Base-by-base conservation (phyloP, 2,797 vertebrate genomes). In the Neomorphus geoffroyi region DNA sequence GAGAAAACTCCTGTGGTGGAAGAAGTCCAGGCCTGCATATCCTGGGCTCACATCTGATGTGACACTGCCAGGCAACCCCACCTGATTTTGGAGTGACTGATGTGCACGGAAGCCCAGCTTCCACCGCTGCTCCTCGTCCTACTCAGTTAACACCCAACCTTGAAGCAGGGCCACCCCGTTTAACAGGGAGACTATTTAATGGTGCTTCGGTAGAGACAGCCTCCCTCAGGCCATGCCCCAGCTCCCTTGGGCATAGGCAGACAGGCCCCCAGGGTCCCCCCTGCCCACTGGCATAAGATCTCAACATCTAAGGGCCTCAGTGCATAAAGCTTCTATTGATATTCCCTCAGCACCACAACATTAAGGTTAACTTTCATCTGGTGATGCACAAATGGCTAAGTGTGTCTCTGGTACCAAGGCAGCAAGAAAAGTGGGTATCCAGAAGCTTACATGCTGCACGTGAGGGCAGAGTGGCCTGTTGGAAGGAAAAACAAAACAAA, bases 51-150 rank as follows among this genome's bases (percentile, higher is more conserved):
- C 1, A 0, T 3, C 51, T n/a, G 71, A 16, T 35, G 4, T 7
- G 18, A n/a, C n/a, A 15, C 8, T 0, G 0, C 24, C 41, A 67
- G 11, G 9, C 0, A 0, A 9, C 27, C 32, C 15, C 33, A 27
- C 6, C 32, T 2, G 1, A 46, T 8, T 78, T 35, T 3, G 3
- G 23, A 45, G 54, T 35, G 46, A 75, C 30, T 13, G 41, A 61
- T 41, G 10, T 4, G 13, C 35, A 46, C 1, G 0, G 35, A 80
- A 81, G 17, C 23, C 21, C 58, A 51, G 43, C 8, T 60, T 28
- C 48, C 26, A n/a, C 4, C 0, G 0, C 64, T 50, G 37, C 18
- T 80, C 32, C 26, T n/a, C 18, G 9, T 43, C 26, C 65, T 19
- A 2, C 45, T 62, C 39, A 23, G 10, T 10, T 60, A 77, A 35